These are phyloP conservation scores for Caenorhabditis brenneri DNA, from an alignment of 1,140 invertebrate genomes.

Conservation along the genomic window DNA sequence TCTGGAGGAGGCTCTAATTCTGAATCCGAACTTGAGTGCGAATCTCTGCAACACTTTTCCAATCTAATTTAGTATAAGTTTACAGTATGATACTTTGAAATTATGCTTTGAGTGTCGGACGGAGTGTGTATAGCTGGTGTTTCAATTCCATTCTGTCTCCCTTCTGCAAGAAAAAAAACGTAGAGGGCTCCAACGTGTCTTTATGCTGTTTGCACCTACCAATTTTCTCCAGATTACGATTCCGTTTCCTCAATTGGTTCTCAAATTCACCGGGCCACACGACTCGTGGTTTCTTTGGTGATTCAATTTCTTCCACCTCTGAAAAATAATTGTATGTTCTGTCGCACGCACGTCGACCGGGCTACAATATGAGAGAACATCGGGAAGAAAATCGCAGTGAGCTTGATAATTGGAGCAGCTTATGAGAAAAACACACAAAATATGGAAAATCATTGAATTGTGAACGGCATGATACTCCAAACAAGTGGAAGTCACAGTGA, in stretches of 20 bases:
- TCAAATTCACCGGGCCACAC: conserved; percentile 31
- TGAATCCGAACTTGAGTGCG: not conserved
- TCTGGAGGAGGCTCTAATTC: not conserved
- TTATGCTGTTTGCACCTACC: not conserved
- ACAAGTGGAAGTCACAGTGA: too few species aligned
- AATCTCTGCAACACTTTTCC: not conserved
- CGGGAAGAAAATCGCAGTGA: too few species aligned
- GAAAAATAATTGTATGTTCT: not conserved
- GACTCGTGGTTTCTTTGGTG: conserved; percentile 13
- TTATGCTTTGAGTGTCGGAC: conserved; percentile 9
- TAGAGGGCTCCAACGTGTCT: not conserved
- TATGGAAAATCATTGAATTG: too few species aligned
- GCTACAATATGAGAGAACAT: too few species aligned
- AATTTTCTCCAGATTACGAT: conserved; percentile 39
- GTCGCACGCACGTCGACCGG: not conserved
- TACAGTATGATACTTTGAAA: conserved; percentile 5
- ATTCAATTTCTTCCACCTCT: not conserved
- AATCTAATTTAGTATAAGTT: not conserved
- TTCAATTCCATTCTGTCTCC: not conserved
- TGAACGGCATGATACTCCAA: too few species aligned
- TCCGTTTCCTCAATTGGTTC: conserved; percentile 29
- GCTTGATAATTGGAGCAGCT: too few species aligned
- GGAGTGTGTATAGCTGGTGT: conserved; percentile 33
- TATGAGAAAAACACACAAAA: too few species aligned
- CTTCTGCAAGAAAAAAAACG: not conserved